Evolutionary conservation across 2,888 invertebrate genomes (phyloP).

Genomic region (Scelioninae gen. 1): DNA sequence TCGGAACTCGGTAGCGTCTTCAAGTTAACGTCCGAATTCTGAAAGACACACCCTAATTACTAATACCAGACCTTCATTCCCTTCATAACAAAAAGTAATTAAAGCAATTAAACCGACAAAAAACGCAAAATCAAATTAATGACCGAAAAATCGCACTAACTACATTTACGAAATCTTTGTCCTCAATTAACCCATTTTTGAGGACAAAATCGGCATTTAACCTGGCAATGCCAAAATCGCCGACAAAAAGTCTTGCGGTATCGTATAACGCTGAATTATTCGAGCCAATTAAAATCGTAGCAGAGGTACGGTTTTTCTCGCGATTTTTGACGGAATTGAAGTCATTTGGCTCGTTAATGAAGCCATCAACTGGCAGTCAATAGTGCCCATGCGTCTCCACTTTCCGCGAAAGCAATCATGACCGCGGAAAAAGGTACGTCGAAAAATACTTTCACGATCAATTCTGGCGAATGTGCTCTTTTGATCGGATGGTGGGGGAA

Average conservation of each 20-base stretch:
- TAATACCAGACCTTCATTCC: too few relatives aligned
- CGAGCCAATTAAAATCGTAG: conserved; percentile 39
- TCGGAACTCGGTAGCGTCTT: background rate
- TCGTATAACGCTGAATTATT: conserved; percentile 15
- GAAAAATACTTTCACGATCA: conserved; percentile 37
- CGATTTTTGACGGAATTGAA: conserved; percentile 4
- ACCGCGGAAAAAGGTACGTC: conserved; percentile 7
- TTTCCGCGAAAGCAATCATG: conserved; percentile 48
- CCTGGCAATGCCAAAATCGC: background rate
- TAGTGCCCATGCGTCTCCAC: conserved; percentile 13
- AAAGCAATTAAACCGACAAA: too few relatives aligned
- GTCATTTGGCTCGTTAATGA: conserved; percentile 33
- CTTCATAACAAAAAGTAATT: too few relatives aligned
- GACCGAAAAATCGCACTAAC: background rate
- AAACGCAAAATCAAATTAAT: background rate
- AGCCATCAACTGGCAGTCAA: conserved; percentile 36
- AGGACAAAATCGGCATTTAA: conserved; percentile 10
- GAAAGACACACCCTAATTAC: too few relatives aligned
- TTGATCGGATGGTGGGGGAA: conserved; percentile 13
- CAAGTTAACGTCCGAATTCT: too few relatives aligned
- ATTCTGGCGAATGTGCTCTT: conserved; percentile 15
- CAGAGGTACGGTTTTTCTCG: conserved; percentile 31
- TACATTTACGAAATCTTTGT: background rate
- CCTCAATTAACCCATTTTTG: background rate
- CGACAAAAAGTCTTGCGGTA: conserved; percentile 1